A percentile compares a stretch with the other conserved stretches of the same genome.
Conservation (phyloP, 2,888 invertebrate genomes). For the Sphaeridia pumilis region DNA sequence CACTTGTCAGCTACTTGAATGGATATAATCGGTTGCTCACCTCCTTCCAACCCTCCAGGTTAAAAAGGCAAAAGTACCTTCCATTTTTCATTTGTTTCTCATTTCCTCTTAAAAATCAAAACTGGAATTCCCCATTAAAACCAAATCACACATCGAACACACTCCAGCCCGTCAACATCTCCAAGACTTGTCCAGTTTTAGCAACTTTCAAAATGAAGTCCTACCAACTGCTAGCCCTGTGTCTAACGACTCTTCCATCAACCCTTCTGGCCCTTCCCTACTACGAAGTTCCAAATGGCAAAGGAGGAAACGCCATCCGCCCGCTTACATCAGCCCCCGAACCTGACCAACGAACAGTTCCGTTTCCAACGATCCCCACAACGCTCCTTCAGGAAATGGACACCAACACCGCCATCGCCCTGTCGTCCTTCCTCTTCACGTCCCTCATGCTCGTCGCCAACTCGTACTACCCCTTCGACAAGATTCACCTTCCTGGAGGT, state of each 20-base stretch:
- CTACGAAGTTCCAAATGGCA: constrained; percentile 2
- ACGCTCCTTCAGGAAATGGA: constrained; percentile 4
- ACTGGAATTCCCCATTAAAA: no score
- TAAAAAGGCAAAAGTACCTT: neutral
- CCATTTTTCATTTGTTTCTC: neutral
- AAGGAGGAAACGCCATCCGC: neutral
- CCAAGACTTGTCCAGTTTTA: neutral
- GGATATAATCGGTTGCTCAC: no score
- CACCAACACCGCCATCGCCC: constrained; percentile 4
- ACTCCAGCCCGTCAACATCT: neutral
- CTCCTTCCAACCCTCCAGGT: no score
- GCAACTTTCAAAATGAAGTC: neutral
- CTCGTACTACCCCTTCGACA: constrained; percentile 1
- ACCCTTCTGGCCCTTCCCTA: neutral
- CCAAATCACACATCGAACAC: neutral
- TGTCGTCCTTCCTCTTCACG: constrained; percentile 10
- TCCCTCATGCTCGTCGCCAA: constrained; percentile 7
- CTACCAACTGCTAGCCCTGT: neutral
- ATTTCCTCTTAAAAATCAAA: no score
- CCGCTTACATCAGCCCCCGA: neutral
- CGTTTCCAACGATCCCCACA: neutral
- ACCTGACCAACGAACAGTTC: no score
- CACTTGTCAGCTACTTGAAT: no score
- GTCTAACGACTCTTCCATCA: no score
- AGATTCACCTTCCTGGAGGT: neutral